Base-by-base conservation (phyloP, 2,888 invertebrate genomes). In the Drosophila acutilabella region DNA sequence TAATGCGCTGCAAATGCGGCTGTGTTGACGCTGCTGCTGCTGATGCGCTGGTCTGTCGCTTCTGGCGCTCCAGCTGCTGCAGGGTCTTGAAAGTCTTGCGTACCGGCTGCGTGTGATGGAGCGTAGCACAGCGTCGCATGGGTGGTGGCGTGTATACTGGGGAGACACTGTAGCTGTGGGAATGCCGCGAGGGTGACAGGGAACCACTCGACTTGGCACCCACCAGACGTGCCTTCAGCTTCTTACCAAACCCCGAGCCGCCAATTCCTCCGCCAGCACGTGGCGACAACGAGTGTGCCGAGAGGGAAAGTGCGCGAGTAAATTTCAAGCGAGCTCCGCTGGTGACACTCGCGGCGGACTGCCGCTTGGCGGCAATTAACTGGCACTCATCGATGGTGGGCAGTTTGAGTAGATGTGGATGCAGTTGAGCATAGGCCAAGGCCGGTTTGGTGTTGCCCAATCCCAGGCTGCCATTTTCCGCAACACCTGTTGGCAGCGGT, bases 351-450 rank as follows among this genome's bases (percentile, higher is more conserved):
- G 53, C 60, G 2, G 71, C 64, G n/a, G 71, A 68, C 13, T 80
- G 74, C 33, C 78, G 65, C 74, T 83, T 64, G 51, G 78, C 88
- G 36, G 84, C 89, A 71, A 86, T 88, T 14, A 88, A 57, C 44
- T 90, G 88, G 50, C 86, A 91, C 67, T 92, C 92, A 68, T 89
- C 90, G 68, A 91, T 92, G 68, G 92, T 91, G 68, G 91, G 92
- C 47, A 92, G 67, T 72, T 91, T 91, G 13, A 92, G 79, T 56
- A 89, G 74, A 64, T 90, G 90, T 14, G 91, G 91, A 71, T 92
- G 91, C 48, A 89, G 61, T 59, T 90, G 89, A 13, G 91, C 82
- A 59, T 91, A 83, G 64, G 87, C 75, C 42, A 87, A 64, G 1
- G 78, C 48, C 0, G 79, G 66, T 40, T 73, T 78, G n/a, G 53